Evolutionary conservation across 2,888 invertebrate genomes (phyloP), one percentile per base, ranked within the genome.

Genomic region (Cenopis cana): DNA sequence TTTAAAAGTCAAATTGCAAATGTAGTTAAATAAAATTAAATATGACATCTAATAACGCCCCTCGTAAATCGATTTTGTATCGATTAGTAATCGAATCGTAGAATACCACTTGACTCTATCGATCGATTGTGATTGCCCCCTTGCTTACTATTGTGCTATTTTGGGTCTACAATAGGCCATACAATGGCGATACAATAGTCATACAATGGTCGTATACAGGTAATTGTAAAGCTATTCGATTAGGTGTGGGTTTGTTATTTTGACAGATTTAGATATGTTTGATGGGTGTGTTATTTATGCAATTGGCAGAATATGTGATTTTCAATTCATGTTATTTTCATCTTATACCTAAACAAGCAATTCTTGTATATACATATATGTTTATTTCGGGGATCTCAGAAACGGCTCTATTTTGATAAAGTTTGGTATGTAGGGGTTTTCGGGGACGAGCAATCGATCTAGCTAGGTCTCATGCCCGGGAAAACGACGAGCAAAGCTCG

Each of bases 101-200:
- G 75, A 69, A 74, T 78, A 76, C 85, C 89, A 90, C 90, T 90
- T 89, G 90, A 89, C 89, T 88, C 83, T 74, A 81, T 85, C 83
- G 85, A 83, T 81, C 77, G 71, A 72, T 79, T 76, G 80, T 68
- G 46, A 62, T 41, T 46, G 20, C 24, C 72, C 79, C 83, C 80
- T 80, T 79, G 79, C 83, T 81, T 76, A 78, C 78, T 77, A 83
- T 86, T 85, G 85, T 84, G 77, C 73, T 20, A 55, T 41, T 41
- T 55, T 56, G 56, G 49, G 68, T 36, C 62, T 64, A 46, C 49
- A 60, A 65, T 59, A 66, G 59, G 10, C 41, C 24, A 11, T 60
- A 71, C 55, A 71, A 67, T 60, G 24, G 65, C 14, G 41, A 46
- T 20, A 54, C 62, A 64, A 64, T 62, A 50, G 61, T 49, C 61